phyloP scores from a whole-genome alignment of 2,113 vertebrate genomes.

The Xyrauchen texanus region DNA sequence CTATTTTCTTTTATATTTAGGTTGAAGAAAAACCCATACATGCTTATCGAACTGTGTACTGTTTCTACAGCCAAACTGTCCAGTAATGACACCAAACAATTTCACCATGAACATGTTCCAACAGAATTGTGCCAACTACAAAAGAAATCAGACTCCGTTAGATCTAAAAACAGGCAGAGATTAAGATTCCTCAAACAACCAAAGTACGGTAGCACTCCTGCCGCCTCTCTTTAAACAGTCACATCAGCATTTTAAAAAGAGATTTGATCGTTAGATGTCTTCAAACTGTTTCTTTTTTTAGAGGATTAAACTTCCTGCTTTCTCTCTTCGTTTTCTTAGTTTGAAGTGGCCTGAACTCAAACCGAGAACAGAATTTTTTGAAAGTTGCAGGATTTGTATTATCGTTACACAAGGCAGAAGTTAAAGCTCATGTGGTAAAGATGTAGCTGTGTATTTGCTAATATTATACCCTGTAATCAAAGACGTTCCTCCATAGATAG shows the following conservation, averaged over 20 bases:
- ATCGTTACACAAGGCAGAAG: not conserved
- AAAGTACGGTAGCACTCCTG: not conserved
- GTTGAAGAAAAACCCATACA: no score
- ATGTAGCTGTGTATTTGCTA: not conserved
- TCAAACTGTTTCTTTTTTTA: constrained; percentile 21
- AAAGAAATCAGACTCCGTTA: not conserved
- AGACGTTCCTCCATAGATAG: no score
- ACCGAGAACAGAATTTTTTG: not conserved
- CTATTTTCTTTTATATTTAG: no score
- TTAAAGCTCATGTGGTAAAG: not conserved
- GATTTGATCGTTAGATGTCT: constrained; percentile 9
- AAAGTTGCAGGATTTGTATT: not conserved
- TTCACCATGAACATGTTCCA: not conserved
- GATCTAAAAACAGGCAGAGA: not conserved
- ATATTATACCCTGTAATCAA: no score
- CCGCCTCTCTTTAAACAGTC: not conserved
- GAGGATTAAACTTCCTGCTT: not conserved
- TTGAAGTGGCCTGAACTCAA: constrained; percentile 2
- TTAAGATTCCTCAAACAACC: not conserved
- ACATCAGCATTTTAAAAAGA: not conserved
- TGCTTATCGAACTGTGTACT: no score
- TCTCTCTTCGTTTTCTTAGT: constrained; percentile 10
- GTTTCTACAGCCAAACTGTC: not conserved
- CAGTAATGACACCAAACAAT: not conserved
- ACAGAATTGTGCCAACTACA: not conserved